Evolutionary conservation across 2,888 invertebrate genomes (phyloP), one percentile per base, ranked within the genome.

Genomic region (Conomelus anceps): DNA sequence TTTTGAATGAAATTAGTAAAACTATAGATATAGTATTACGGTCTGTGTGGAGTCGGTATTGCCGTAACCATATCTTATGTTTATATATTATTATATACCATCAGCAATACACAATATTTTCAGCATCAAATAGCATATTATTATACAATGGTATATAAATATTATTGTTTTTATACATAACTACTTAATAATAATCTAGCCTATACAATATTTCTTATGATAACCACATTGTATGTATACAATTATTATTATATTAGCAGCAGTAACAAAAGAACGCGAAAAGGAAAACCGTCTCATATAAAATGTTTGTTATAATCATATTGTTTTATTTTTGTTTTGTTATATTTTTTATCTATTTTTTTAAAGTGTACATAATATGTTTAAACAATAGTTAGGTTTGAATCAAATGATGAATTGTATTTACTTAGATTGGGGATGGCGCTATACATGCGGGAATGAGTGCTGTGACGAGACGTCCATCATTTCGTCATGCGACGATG

Each of bases 391-490:
- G n/a, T n/a, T n/a, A 13, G 34, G 9, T 17, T 34, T 34, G 34
- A 34, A 34, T n/a, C 17, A 34, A 13, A 34, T 34, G 34, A 34
- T 63, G 63, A n/a, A n/a, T n/a, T 63, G 63, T n/a, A 63, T 63
- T 63, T 20, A 63, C n/a, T 63, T 63, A 63, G 34, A 34, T 9
- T 9, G 34, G 34, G 11, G 34, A 1, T 13, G 34, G 63, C 63
- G 63, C 63, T 63, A 63, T 63, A 63, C 63, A 63, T 63, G 63
- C 63, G 63, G 63, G 63, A 63, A 63, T 20, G 63, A 63, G 63
- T 63, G 63, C n/a, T 63, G 90, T 90, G 84, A 91, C 90, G 85
- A 88, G 88, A 89, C 89, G 23, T 89, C 89, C 89, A 89, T 89
- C 89, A 89, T 89, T 87, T 89, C 89, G 34, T 89, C 89, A 9